Percentiles rank a stretch among this genome's conserved stretches.
These are phyloP conservation scores for Micropoecilia bifurca DNA, from an alignment of 2,797 vertebrate species.

Conservation along the genomic window DNA sequence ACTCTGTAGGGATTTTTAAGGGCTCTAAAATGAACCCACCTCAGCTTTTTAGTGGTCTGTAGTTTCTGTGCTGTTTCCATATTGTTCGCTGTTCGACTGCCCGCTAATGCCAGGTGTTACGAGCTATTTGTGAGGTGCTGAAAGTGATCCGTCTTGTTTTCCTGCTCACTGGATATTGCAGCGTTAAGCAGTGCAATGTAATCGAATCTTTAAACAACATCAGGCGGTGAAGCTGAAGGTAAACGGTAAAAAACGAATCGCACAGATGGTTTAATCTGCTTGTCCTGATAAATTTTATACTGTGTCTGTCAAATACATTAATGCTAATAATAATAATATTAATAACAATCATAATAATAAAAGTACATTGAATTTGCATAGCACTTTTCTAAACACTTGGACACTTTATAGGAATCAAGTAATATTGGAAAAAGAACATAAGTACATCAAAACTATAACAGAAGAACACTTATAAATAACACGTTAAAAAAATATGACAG, in stretches of 20 bases:
- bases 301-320: neutral
- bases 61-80: conserved; percentile 26
- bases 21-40: conserved; percentile 29
- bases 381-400: no score
- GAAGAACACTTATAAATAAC: no score
- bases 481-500: no score
- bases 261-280: neutral
- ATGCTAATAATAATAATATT: no score
- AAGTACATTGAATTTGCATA: no score
- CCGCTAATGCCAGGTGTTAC: conserved; percentile 23
- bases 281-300: neutral
- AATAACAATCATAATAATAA: no score
- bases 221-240: conserved; percentile 6
- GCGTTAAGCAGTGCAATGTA: conserved; percentile 28
- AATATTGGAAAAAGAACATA: no score
- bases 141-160: conserved; percentile 37
- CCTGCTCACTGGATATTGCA: conserved; percentile 30
- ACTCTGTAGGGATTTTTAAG: conserved; percentile 48
- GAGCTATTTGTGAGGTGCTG: conserved; percentile 24
- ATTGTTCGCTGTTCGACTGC: conserved; percentile 14
- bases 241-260: neutral
- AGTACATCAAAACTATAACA: no score
- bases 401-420: no score
- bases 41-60: conserved; percentile 38
- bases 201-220: conserved; percentile 31